These are phyloP conservation scores for Hucho hucho DNA, from an alignment of 2,113 vertebrate species.

Conservation along the genomic window DNA sequence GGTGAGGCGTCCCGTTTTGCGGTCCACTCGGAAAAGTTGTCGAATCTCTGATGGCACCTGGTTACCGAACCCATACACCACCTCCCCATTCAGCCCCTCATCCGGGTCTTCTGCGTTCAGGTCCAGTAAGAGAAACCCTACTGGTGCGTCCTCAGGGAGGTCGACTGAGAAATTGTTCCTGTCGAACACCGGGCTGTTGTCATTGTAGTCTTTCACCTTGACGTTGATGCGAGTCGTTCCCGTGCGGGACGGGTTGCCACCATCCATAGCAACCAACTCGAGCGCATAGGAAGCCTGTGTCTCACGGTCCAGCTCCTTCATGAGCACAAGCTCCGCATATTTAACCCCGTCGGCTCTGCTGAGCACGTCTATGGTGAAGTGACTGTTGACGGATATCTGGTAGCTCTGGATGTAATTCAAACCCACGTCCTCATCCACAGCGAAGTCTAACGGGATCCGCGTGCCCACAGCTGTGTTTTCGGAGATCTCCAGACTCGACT, in stretches of 20 bases:
- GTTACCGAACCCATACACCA: slow-evolving; percentile 87
- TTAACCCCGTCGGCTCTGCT: slow-evolving; percentile 91
- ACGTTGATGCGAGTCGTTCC: slow-evolving; percentile 85
- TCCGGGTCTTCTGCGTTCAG: slow-evolving; percentile 88
- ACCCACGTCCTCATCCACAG: slow-evolving; percentile 89
- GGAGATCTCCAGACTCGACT: slow-evolving; percentile 86
- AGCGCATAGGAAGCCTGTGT: slow-evolving; percentile 84
- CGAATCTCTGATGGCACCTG: slow-evolving; percentile 85
- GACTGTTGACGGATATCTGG: slow-evolving; percentile 89
- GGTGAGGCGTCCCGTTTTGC: slow-evolving; percentile 84
- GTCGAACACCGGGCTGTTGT: slow-evolving; percentile 92
- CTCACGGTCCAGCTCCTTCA: slow-evolving; percentile 92
- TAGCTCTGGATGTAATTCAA: slow-evolving; percentile 91
- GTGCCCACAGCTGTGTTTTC: slow-evolving; percentile 91
- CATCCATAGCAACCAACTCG: slow-evolving; percentile 90
- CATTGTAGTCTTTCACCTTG: slow-evolving; percentile 92
- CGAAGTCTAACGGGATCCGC: slow-evolving; percentile 88
- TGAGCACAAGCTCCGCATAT: slow-evolving; percentile 90
- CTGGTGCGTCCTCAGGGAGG: slow-evolving; percentile 84
- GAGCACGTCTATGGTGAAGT: slow-evolving; percentile 91
- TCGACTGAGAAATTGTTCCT: slow-evolving; percentile 83
- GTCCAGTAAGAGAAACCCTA: slow-evolving; percentile 84
- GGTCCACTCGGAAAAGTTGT: slow-evolving; percentile 87
- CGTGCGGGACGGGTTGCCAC: slow-evolving; percentile 85
- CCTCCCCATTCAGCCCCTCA: slow-evolving; percentile 90